Evolutionary conservation across 2,888 invertebrate genomes (phyloP), one percentile per base, ranked within the genome.

Genomic region (Cryptocephalus primarius): DNA sequence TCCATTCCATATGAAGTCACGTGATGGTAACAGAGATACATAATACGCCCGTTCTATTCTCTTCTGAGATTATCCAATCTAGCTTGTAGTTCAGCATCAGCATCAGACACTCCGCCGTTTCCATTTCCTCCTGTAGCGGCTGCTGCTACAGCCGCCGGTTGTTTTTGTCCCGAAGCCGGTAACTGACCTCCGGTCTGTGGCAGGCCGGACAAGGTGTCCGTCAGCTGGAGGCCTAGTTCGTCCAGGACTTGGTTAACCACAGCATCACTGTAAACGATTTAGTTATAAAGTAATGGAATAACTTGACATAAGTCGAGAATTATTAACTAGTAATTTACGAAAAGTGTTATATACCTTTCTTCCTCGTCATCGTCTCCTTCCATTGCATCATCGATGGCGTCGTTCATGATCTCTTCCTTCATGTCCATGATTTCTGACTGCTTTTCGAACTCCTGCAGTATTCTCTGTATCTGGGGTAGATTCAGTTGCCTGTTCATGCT

Each of bases 381-480:
- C 88, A 99, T 94, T 1, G 97, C 99, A 74, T 99, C 99, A 70
- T 99, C 99, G 64, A 99, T 97, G 42, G 94, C 96, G 71, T 99
- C 99, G 67, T 92, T 95, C 85, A 99, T 99, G 81, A 99, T 93
- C 73, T 99, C 99, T 70, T 99, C 97, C 68, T 99, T 99, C 97
- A 99, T 99, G 67, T 99, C 97, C 99, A 99, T 99, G 46, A 99
- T 95, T 73, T 99, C 97, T 0, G 94, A 92, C 69, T 99, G 97
- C 66, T 96, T 97, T 72, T 99, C 99, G 72, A 99, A 99, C 66
- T 97, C 96, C 74, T 90, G 84, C 57, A 90, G 77, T 56, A 99
- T 99, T 67, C 90, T 88, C 71, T 99, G 97, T 65, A 99, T 99
- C 75, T 99, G 96, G 9, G 99, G 99, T 70, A 99, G 78, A 74